Evolutionary conservation across 2,797 vertebrate genomes (phyloP), one percentile per base, ranked within the genome.

Genomic region (Acipenser oxyrinchus): DNA sequence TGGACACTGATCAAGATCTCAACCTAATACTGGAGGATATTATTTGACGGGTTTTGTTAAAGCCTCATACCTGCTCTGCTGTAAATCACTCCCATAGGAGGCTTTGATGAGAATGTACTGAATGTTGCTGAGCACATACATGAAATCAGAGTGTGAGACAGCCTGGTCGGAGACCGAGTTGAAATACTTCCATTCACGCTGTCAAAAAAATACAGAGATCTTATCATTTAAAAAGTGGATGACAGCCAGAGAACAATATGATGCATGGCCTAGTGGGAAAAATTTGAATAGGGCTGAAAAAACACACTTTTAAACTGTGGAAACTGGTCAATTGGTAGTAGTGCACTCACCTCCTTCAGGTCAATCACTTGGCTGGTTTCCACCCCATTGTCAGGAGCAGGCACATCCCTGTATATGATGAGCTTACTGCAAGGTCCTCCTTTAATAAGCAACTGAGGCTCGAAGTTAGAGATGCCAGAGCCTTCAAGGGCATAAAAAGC

Each of bases 161-260:
- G 90, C 70, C 62, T 83, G 73, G 6, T 94, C 92, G 18, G 88
- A 96, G 49, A 95, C 93, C 0, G 94, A 93, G 75, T 97, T 96
- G 72, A 94, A 97, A 70, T 97, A 95, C 65, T 89, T 94, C 96
- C 96, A 99, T 59, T 83, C 83, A 77, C 90, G 84, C 96, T 99
- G 84, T 37, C 23, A 37, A 37, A 37, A 37, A 37, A 37, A 37
- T 2, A 37, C 23, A 37, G 23, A 37, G 23, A 37, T 0, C 23
- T 37, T 37, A 3, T 37, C 23, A 18, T 18, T 18, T 1, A 18
- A 18, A 37, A 37, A 37, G 23, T 37, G 23, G 23, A 37, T 37
- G 23, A 37, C 2, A 37, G 23, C 23, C 23, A 37, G 23, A 37
- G 23, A 37, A 37, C 23, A 37, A 37, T 37, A 4, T 37, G 23